Percentiles rank a stretch among this genome's conserved stretches.
phyloP scores from a whole-genome alignment of 2,113 vertebrate species.

The Elaphurus davidianus region DNA sequence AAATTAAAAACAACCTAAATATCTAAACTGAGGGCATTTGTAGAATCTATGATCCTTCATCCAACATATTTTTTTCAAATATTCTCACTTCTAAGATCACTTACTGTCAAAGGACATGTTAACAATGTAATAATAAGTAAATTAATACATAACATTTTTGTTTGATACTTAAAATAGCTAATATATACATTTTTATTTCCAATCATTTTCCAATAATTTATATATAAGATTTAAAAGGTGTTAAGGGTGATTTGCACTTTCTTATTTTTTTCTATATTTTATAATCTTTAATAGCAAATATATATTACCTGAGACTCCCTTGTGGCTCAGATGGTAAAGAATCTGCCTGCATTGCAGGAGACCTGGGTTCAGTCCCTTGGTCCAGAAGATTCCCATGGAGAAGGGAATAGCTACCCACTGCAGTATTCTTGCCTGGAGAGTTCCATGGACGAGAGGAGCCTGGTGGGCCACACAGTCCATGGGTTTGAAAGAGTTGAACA shows the following conservation, averaged over 20 bases:
- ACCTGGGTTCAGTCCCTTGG: not conserved
- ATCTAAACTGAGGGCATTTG: not conserved
- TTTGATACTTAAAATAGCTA: not conserved
- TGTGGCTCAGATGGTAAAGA: not conserved
- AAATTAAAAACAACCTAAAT: not conserved
- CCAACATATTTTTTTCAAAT: not conserved
- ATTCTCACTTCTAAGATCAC: not conserved
- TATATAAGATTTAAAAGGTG: not conserved
- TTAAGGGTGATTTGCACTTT: not conserved
- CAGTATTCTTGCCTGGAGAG: not conserved
- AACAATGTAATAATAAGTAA: not conserved
- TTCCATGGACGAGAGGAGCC: not conserved
- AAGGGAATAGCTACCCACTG: not conserved
- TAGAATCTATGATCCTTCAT: not conserved
- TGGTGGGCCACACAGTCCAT: not conserved
- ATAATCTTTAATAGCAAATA: not conserved
- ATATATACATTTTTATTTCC: not conserved
- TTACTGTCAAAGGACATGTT: not conserved
- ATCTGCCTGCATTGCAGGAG: not conserved
- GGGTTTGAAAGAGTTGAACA: not conserved
- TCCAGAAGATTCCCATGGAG: not conserved
- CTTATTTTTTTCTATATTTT: not conserved
- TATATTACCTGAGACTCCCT: not conserved
- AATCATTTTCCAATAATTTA: not conserved
- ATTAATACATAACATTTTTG: not conserved